Conservation (phyloP, 2,888 invertebrate genomes). For the Stenotaenia linearis region DNA sequence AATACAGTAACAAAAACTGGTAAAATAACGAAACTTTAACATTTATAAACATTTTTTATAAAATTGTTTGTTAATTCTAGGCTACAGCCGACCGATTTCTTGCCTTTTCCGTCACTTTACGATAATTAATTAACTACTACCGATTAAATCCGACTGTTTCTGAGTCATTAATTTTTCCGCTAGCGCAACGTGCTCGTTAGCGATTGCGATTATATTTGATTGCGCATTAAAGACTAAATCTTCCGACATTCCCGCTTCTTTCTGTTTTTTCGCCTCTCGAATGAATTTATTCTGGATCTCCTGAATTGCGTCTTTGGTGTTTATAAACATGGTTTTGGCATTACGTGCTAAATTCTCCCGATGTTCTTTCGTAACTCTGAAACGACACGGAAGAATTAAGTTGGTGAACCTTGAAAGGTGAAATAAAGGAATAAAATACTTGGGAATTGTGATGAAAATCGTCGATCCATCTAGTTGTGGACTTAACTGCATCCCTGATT, state of each 20-base stretch:
- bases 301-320: conserved; percentile 68
- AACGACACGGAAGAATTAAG: conserved; percentile 35
- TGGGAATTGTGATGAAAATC: conserved; percentile 79
- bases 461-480: conserved; percentile 93
- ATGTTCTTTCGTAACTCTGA: conserved; percentile 81
- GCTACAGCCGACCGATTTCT: conserved; percentile 63
- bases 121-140: conserved; percentile 40
- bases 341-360: conserved; percentile 80
- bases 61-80: too few species aligned
- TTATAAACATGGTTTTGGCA: conserved; percentile 74
- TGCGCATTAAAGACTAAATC: conserved; percentile 13
- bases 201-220: conserved; percentile 61
- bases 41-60: too few species aligned
- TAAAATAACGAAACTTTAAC: conserved; percentile 28
- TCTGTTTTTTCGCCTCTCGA: conserved; percentile 65
- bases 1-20: conserved; percentile 81
- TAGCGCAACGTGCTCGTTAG: conserved; percentile 60
- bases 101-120: conserved; percentile 66
- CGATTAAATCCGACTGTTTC: conserved; percentile 70
- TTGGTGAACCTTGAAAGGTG: neutral
- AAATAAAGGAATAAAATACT: conserved; percentile 51
- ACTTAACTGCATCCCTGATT: conserved; percentile 83
- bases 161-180: conserved; percentile 60
- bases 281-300: conserved; percentile 67
- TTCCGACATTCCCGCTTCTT: conserved; percentile 45